Evolutionary conservation across 2,797 vertebrate genomes (phyloP), one percentile per base, ranked within the genome.

Genomic region (Sylvia borin): DNA sequence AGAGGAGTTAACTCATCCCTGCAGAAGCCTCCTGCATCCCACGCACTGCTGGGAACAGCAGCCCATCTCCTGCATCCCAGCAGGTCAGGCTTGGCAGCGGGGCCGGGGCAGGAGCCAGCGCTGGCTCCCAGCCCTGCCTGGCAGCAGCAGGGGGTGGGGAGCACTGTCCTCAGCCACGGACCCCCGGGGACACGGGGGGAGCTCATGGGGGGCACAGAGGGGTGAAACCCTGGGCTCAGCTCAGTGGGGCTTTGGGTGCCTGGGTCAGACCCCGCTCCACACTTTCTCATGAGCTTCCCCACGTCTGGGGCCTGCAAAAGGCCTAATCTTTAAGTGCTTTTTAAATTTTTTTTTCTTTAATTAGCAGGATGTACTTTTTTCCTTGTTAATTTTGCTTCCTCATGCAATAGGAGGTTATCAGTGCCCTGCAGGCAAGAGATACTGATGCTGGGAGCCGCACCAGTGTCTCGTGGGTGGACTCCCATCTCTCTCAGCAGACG

Each of bases 111-210:
- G 82, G 55, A 73, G 51, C 42, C 70, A 51, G 60, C 0, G 0
- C 70, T 65, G 82, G 40, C 55, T 50, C 68, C 22, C 60, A 60
- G 82, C 73, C 60, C 73, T 64, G 64, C 50, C 54, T 6, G 15
- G 40, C 13, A 8, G 22, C 18, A 4, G 31, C 40, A 13, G 22
- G 11, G 12, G 42, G 17, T 73, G 55, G 51, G 5, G 25, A 24
- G 55, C 60, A 17, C 70, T 3, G 0, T 24, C 29, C 50, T 16
- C 3, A 0, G 6, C 71, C 66, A 6, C 1, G 0, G 10, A 18
- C 5, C 31, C 38, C 11, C 0, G 0, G 31, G 38, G 42, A 40
- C 7, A 7, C 0, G 1, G 71, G 50, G 31, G 36, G 47, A 74
- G 25, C 29, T 48, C 3, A 0, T 19, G 48, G 11, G 22, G 25